Base-by-base conservation (phyloP, 2,113 vertebrate genomes). In the Tetraodon nigroviridis region DNA sequence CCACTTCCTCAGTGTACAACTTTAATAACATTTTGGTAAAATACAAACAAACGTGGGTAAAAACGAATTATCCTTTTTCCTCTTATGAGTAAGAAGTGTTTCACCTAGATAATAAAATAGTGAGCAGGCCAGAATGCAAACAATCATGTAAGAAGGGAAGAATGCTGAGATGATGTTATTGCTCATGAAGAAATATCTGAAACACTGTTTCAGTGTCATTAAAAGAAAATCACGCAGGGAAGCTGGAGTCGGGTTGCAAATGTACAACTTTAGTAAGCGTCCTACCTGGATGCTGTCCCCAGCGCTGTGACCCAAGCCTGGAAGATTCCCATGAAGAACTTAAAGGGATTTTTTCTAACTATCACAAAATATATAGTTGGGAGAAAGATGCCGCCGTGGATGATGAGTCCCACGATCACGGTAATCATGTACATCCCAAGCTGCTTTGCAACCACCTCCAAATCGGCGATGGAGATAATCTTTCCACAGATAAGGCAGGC, bases 351-450 rank as follows among this genome's bases (percentile, higher is more conserved):
- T 88, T 98, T 87, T 75, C 89, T 92, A 42, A 96, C 96, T 73
- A 98, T 93, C 54, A 93, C 81, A 72, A 99, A 98, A 89, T 99
- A 99, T 79, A 99, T 93, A 14, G 94, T 77, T 13, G 97, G 97
- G 65, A 99, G 91, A 72, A 99, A 96, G 57, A 99, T 97, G 67
- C 90, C 96, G 55, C 97, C 97, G 0, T 99, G 96, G 83, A 99
- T 99, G 84, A 99, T 64, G 63, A 99, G 95, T 32, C 97, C 97
- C 60, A 98, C 87, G 24, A 99, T 93, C 72, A 99, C 97, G 0
- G 97, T 99, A 32, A 99, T 63, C 97, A 99, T 99, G 86, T 99
- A 99, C 97, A 99, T 94, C 22, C 97, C 97, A 80, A 99, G 91
- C 67, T 99, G 97, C 78, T 88, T 90, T 13, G 97, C 97, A 37